These are phyloP conservation scores for Parazoanthus darwini DNA, from an alignment of 92 coral and sea anemone genomes.

Conservation along the genomic window DNA sequence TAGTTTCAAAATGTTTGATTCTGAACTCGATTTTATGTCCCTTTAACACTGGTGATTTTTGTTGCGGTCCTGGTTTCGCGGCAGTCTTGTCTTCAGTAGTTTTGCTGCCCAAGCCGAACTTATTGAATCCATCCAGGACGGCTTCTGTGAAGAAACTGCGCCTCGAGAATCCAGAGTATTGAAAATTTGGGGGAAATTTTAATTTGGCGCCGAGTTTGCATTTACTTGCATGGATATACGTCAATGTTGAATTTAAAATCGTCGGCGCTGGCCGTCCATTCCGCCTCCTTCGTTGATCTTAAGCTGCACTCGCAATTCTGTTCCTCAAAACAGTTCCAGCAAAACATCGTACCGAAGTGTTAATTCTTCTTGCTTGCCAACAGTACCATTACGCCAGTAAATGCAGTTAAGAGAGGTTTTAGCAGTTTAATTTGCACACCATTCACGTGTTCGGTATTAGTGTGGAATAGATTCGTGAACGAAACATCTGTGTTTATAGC, in stretches of 20 bases:
- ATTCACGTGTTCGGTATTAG: not conserved
- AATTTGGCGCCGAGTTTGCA: not conserved
- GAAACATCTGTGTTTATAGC: not conserved
- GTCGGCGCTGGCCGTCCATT: not conserved
- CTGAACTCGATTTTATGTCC: not conserved
- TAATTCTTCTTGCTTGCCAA: not conserved
- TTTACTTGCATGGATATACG: not conserved
- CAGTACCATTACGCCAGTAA: not conserved
- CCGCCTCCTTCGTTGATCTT: not conserved
- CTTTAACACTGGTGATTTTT: not conserved
- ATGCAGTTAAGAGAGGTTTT: not conserved
- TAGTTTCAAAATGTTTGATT: not conserved
- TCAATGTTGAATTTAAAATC: not conserved
- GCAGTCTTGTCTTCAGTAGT: too few species aligned
- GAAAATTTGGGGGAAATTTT: not conserved
- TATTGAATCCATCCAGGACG: too few species aligned
- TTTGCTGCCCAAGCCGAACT: too few species aligned
- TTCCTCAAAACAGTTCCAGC: not conserved
- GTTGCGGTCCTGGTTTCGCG: not conserved
- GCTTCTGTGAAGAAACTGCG: not conserved
- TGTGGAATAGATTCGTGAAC: not conserved
- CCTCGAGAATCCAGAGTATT: not conserved
- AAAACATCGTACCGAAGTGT: not conserved
- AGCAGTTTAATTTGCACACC: not conserved
- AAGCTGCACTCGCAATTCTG: not conserved